A percentile compares a stretch with the other conserved stretches of the same genome.
phyloP scores from a whole-genome alignment of 2,797 vertebrate genomes.

The Brachyalestes nurse region DNA sequence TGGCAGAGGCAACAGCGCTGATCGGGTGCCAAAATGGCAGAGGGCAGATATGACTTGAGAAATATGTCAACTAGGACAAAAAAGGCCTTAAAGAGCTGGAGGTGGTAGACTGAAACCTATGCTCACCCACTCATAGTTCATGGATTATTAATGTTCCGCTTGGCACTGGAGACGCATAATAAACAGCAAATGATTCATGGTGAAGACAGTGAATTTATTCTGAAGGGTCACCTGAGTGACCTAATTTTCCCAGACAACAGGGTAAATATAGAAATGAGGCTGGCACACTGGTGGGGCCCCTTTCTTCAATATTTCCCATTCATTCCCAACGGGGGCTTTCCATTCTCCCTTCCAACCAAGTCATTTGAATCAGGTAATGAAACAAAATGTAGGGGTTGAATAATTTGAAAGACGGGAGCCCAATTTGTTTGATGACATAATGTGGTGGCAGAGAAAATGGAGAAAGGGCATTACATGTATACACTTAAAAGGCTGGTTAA shows the following conservation, averaged over 20 bases:
- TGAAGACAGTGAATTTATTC: conserved; percentile 76
- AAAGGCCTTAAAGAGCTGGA: conserved; percentile 29
- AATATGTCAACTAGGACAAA: conserved; percentile 25
- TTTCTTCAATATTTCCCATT: conserved; percentile 34
- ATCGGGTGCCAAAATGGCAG: background rate
- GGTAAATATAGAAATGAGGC: conserved; percentile 74
- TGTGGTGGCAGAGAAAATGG: background rate
- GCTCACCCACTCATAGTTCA: conserved; percentile 29
- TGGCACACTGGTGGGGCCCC: conserved; percentile 6
- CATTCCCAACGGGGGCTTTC: conserved; percentile 25
- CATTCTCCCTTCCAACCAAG: conserved; percentile 26
- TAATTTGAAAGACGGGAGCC: conserved; percentile 24
- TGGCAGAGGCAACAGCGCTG: background rate
- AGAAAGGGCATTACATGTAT: conserved; percentile 6
- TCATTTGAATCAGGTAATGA: conserved; percentile 46
- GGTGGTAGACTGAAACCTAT: conserved; percentile 20
- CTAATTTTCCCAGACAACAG: conserved; percentile 79
- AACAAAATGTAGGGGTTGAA: conserved; percentile 30
- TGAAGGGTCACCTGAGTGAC: conserved; percentile 79
- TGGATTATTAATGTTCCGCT: conserved; percentile 36
- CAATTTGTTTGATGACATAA: conserved; percentile 34
- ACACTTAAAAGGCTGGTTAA: background rate
- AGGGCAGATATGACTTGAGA: conserved; percentile 13
- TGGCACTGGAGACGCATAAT: conserved; percentile 74
- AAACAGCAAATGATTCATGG: conserved; percentile 80